A percentile compares a stretch with the other conserved stretches of the same genome.
Conservation (phyloP, 2,888 invertebrate species). For the Trachelus stipa region DNA sequence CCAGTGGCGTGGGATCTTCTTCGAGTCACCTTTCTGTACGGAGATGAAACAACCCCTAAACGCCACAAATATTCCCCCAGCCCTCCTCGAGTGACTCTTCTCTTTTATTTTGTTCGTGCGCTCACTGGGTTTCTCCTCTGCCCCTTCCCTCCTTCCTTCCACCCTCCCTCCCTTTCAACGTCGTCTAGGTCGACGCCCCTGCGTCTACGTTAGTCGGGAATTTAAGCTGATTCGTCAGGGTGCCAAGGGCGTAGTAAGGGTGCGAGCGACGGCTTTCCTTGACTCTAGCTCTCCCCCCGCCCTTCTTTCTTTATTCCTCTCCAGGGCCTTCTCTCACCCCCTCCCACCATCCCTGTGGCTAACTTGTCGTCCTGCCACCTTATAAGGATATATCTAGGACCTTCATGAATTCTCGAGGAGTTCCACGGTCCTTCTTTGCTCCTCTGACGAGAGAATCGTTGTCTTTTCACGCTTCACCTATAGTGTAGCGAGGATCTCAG, state of each 20-base stretch:
- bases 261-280: not conserved
- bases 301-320: constrained; percentile 18
- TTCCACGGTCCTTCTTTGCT: not conserved
- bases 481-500: not conserved
- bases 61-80: not conserved
- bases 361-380: not conserved
- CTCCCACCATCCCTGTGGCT: not conserved
- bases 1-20: not conserved
- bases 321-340: not conserved
- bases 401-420: not conserved
- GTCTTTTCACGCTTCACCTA: not conserved
- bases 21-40: not conserved
- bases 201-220: not conserved
- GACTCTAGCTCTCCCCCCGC: not conserved
- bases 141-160: no score
- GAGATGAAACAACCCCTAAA: not conserved
- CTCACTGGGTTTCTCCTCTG: not conserved
- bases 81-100: not conserved
- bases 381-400: not conserved
- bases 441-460: not conserved
- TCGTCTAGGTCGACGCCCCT: not conserved
- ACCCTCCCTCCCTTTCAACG: not conserved
- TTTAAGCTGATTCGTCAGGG: not conserved
- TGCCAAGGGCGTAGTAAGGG: not conserved
- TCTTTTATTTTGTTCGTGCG: not conserved